A percentile compares a stretch with the other conserved stretches of the same genome.
phyloP scores from a whole-genome alignment of 92 coral and sea anemone genomes.

The Phymanthus crucifer region DNA sequence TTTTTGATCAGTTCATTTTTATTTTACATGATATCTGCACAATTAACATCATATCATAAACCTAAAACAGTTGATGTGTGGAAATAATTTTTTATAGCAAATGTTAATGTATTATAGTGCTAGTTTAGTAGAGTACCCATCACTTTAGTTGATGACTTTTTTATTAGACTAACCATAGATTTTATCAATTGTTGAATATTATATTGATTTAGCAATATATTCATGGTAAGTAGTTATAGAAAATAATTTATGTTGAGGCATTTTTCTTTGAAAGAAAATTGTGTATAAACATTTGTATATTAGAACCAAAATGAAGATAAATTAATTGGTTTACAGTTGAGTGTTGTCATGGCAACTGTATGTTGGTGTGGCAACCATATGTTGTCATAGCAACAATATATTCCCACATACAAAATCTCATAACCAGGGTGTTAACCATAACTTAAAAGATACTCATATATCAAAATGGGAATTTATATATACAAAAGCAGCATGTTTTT shows the following conservation, averaged over 20 bases:
- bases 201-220: not conserved
- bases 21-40: not conserved
- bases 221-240: not conserved
- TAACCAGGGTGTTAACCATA: not conserved
- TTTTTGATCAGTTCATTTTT: not conserved
- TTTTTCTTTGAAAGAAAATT: too few relatives aligned
- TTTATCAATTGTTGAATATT: not conserved
- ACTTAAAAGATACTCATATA: not conserved
- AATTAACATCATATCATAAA: not conserved
- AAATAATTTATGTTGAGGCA: not conserved
- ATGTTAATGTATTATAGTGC: too few relatives aligned
- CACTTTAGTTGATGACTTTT: not conserved
- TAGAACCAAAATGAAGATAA: too few relatives aligned
- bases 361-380: not conserved
- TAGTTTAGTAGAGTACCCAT: too few relatives aligned
- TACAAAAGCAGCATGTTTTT: not conserved
- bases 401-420: not conserved
- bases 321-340: not conserved
- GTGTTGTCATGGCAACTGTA: not conserved
- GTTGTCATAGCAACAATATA: not conserved
- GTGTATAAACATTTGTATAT: too few relatives aligned
- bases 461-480: not conserved
- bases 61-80: not conserved
- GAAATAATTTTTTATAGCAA: not conserved
- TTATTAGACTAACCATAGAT: not conserved